Conservation (phyloP, 1,140 invertebrate genomes). For the Drosophila dunni region DNA sequence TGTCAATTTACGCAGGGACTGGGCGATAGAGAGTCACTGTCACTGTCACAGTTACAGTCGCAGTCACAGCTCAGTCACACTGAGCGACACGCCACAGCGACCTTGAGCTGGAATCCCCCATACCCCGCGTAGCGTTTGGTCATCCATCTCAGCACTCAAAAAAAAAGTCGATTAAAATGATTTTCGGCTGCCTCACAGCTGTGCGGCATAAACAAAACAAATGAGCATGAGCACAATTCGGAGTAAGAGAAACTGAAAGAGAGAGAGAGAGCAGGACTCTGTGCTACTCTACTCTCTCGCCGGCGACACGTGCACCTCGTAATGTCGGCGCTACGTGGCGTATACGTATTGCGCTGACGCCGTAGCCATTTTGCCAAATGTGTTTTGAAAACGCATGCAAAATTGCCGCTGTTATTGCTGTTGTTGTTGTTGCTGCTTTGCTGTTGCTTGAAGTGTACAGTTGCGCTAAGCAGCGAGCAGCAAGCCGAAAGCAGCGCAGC, state of each 20-base stretch:
- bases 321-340: slow-evolving; percentile 66
- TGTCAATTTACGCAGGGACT: slow-evolving; percentile 47
- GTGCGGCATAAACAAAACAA: slow-evolving; percentile 76
- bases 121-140: slow-evolving; percentile 26
- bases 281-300: slow-evolving; percentile 16
- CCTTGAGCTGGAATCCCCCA: slow-evolving; percentile 49
- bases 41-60: slow-evolving; percentile 18
- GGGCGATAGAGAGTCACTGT: background rate
- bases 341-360: slow-evolving; percentile 80
- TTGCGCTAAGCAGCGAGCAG: slow-evolving; percentile 45
- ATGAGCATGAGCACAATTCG: slow-evolving; percentile 27
- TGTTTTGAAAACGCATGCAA: slow-evolving; percentile 72
- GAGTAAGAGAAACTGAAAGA: slow-evolving; percentile 15
- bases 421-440: background rate
- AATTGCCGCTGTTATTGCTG: slow-evolving; percentile 19
- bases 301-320: slow-evolving; percentile 62
- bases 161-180: slow-evolving; percentile 63
- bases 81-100: slow-evolving; percentile 29
- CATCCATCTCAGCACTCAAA: slow-evolving; percentile 26
- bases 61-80: slow-evolving; percentile 1
- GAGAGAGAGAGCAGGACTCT: background rate
- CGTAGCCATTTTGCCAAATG: slow-evolving; percentile 75
- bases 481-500: slow-evolving; percentile 19
- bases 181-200: slow-evolving; percentile 70
- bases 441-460: slow-evolving; percentile 29